Evolutionary conservation across 2,113 vertebrate genomes (phyloP).

Genomic region (Passer domesticus): DNA sequence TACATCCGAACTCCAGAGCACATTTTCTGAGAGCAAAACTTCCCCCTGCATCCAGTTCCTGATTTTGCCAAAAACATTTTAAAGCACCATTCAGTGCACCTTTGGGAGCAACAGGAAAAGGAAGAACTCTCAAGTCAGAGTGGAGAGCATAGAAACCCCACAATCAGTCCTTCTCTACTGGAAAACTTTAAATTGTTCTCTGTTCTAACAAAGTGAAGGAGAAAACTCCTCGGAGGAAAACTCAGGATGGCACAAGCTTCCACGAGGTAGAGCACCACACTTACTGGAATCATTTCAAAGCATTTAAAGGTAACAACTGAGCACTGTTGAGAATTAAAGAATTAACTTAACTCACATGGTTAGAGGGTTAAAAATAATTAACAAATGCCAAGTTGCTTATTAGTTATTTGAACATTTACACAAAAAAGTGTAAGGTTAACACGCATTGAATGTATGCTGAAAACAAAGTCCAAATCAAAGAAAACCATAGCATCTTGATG

Average conservation of each 20-base stretch:
- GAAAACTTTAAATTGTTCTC: not conserved
- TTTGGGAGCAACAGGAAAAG: not conserved
- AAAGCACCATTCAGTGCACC: not conserved
- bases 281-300: not conserved
- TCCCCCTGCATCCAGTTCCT: not conserved
- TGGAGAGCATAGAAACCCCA: not conserved
- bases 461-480: not conserved
- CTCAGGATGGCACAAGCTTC: not conserved
- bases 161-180: accelerated
- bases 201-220: not conserved
- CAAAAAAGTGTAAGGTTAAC: not conserved
- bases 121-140: not conserved
- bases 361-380: not conserved
- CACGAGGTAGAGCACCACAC: accelerated
- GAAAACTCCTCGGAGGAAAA: not conserved
- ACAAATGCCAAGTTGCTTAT: not conserved
- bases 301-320: not conserved
- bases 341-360: not conserved
- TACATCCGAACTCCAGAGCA: not conserved
- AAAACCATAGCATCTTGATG: not conserved
- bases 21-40: not conserved
- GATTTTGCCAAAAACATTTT: not conserved
- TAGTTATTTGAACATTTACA: not conserved
- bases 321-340: not conserved
- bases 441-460: not conserved